Conservation (phyloP, 2,888 invertebrate genomes). For the Sarcophaga subvicina region DNA sequence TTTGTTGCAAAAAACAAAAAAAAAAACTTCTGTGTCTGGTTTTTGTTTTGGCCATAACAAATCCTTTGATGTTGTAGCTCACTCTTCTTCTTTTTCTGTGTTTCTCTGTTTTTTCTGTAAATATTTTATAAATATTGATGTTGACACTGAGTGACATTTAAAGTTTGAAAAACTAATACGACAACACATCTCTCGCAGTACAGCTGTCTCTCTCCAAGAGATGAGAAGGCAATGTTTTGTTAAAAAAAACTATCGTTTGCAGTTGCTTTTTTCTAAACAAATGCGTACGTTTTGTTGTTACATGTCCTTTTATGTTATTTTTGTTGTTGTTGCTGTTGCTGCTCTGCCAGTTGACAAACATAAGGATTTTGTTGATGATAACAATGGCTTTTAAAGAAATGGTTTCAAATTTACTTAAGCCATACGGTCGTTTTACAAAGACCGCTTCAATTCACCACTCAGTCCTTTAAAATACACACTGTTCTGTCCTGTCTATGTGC, state of each 20-base stretch:
- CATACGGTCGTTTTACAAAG: slow-evolving; percentile 40
- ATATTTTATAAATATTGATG: slow-evolving; percentile 58
- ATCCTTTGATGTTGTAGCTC: slow-evolving; percentile 47
- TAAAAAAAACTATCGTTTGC: background rate
- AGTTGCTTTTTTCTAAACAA: background rate
- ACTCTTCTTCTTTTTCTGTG: background rate
- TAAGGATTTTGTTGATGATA: slow-evolving; percentile 10
- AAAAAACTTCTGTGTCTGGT: slow-evolving; percentile 18
- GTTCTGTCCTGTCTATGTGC: background rate
- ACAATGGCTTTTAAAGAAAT: background rate
- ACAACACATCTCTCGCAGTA: background rate
- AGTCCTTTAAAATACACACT: background rate
- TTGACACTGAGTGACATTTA: slow-evolving; percentile 57
- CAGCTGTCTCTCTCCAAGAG: too few relatives aligned
- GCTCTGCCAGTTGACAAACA: background rate
- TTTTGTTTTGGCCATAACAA: background rate
- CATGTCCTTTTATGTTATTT: background rate
- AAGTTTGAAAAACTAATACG: slow-evolving; percentile 21
- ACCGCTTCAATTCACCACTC: slow-evolving; percentile 1
- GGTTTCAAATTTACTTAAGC: slow-evolving; percentile 14
- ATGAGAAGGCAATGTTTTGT: too few relatives aligned
- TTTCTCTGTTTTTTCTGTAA: slow-evolving; percentile 35
- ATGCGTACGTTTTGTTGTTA: background rate
- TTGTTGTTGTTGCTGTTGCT: background rate
- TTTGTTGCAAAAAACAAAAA: background rate